Percentiles rank a stretch among this genome's conserved stretches.
Conservation (phyloP, 2,113 vertebrate species). For the Riparia riparia region DNA sequence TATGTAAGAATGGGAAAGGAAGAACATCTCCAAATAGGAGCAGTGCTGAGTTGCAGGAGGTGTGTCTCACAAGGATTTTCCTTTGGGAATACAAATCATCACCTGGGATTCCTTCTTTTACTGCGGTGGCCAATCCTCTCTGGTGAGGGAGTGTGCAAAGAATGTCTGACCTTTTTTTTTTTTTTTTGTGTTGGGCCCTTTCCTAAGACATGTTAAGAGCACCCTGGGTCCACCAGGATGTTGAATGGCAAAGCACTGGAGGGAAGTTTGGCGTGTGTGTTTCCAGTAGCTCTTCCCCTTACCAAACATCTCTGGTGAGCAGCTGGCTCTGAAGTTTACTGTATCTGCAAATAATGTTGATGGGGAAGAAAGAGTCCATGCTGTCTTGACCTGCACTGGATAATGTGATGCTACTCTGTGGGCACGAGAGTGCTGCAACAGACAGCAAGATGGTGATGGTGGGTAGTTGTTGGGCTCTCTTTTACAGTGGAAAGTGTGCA, state of each 20-base stretch:
- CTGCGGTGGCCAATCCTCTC: background rate
- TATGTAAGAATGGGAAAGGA: background rate
- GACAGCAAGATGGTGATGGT: background rate
- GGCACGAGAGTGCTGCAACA: background rate
- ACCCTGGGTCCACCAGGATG: background rate
- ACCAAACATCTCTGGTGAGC: background rate
- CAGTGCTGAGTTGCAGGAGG: background rate
- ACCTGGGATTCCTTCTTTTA: background rate
- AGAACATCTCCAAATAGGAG: background rate
- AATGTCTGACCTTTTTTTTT: background rate
- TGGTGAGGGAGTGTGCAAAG: background rate
- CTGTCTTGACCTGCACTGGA: background rate
- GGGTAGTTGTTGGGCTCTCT: background rate
- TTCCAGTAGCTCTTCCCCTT: background rate
- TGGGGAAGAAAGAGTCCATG: background rate
- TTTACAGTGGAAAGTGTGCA: background rate
- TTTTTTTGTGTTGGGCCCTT: background rate
- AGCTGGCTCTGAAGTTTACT: background rate
- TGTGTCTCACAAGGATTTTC: background rate
- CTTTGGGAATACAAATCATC: background rate
- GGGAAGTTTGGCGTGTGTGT: background rate
- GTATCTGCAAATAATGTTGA: background rate
- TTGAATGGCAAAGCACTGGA: background rate
- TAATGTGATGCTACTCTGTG: background rate
- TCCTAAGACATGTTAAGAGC: background rate